These are phyloP conservation scores for Torymus tubicola DNA, from an alignment of 2,888 invertebrate species.

Conservation along the genomic window DNA sequence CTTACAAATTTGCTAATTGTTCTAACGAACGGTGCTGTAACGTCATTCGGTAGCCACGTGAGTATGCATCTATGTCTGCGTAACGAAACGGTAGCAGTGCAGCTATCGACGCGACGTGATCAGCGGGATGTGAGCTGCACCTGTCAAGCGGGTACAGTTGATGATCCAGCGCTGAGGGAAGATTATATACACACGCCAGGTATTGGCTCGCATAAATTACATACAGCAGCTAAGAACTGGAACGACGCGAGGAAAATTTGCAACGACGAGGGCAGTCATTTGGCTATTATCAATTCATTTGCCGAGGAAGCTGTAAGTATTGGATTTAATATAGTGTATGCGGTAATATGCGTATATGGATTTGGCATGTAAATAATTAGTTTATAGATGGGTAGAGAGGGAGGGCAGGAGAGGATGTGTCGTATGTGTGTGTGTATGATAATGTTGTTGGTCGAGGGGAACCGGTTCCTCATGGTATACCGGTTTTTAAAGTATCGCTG, in stretches of 20 bases:
- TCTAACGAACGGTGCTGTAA: neutral
- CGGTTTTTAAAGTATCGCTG: too few species aligned
- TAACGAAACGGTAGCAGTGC: conserved; percentile 27
- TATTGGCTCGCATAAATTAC: conserved; percentile 66
- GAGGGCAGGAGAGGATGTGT: too few species aligned
- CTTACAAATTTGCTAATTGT: neutral
- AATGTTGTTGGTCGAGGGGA: too few species aligned
- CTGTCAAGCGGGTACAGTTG: neutral
- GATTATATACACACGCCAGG: conserved; percentile 65
- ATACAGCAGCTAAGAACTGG: conserved; percentile 58
- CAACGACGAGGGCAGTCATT: conserved; percentile 63
- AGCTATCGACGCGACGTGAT: neutral
- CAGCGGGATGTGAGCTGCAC: neutral
- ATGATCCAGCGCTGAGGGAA: conserved; percentile 44
- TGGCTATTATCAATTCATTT: conserved; percentile 63
- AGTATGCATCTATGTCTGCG: conserved; percentile 24
- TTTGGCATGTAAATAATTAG: neutral
- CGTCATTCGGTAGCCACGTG: neutral
- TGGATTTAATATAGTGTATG: too few species aligned
- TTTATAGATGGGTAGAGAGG: neutral
- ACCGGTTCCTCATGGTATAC: too few species aligned
- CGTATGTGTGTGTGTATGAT: too few species aligned
- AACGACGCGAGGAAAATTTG: conserved; percentile 64
- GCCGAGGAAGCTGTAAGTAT: conserved; percentile 61
- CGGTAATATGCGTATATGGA: neutral